Conservation (phyloP, 2,797 vertebrate species). For the Chelmon rostratus region DNA sequence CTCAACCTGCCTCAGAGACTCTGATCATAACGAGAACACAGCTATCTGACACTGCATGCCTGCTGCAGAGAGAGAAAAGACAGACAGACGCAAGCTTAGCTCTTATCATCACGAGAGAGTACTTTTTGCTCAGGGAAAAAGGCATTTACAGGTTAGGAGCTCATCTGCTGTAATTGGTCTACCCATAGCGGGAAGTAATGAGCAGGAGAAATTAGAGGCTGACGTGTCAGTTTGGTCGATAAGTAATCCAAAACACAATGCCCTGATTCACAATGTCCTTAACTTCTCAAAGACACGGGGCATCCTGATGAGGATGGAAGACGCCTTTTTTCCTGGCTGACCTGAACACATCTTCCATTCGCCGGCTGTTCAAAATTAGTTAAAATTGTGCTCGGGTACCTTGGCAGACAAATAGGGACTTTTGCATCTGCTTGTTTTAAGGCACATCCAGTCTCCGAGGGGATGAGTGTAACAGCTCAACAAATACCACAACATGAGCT, state of each 20-base stretch:
- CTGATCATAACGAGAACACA: constrained; percentile 54
- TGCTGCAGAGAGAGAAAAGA: constrained; percentile 33
- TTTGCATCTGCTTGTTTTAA: constrained; percentile 57
- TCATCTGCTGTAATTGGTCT: constrained; percentile 32
- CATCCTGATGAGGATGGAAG: constrained; percentile 23
- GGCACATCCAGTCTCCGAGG: constrained; percentile 61
- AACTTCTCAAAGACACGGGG: constrained; percentile 31
- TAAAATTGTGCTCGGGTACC: constrained; percentile 23
- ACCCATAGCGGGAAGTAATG: not conserved
- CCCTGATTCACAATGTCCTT: constrained; percentile 2
- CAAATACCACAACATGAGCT: constrained; percentile 59
- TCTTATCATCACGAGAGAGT: constrained; percentile 5
- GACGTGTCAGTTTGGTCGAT: constrained; percentile 5
- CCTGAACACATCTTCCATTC: constrained; percentile 60
- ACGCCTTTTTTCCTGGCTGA: constrained; percentile 37
- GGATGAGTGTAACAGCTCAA: constrained; percentile 57
- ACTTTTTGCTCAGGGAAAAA: constrained; percentile 15
- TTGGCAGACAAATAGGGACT: constrained; percentile 56
- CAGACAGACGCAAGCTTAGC: constrained; percentile 17
- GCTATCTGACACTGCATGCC: constrained; percentile 38
- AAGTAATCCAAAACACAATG: constrained; percentile 5
- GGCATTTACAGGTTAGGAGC: constrained; percentile 29
- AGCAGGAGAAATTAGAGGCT: not conserved
- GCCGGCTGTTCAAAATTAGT: constrained; percentile 47
- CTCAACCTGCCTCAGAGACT: constrained; percentile 51